Conservation (phyloP, 2,888 invertebrate genomes). For the Campoplex capitator region DNA sequence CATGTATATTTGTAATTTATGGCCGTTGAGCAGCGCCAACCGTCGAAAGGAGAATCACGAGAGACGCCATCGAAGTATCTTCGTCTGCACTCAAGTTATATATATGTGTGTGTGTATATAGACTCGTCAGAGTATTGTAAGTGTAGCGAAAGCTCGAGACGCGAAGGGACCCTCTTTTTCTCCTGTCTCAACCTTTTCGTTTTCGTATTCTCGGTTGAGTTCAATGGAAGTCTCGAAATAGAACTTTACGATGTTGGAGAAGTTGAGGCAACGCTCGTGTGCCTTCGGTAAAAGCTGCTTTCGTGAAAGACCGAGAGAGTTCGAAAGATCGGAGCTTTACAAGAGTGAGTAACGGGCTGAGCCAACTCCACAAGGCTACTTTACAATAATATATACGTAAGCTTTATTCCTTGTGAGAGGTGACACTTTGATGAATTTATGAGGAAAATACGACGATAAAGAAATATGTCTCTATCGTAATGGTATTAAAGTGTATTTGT, state of each 20-base stretch:
- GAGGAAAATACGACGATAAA: constrained; percentile 8
- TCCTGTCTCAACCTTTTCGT: constrained; percentile 20
- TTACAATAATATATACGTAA: constrained; percentile 39
- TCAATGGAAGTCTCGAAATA: constrained; percentile 71
- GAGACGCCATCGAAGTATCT: constrained; percentile 32
- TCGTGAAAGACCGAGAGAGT: constrained; percentile 14
- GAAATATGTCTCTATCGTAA: constrained; percentile 2
- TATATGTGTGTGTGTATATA: not conserved
- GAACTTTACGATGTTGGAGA: constrained; percentile 69
- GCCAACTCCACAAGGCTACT: constrained; percentile 43
- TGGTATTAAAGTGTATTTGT: not conserved
- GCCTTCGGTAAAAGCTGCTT: constrained; percentile 52
- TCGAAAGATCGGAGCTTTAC: constrained; percentile 14
- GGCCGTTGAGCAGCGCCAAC: constrained; percentile 21
- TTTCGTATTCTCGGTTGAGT: constrained; percentile 56
- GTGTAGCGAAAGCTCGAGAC: constrained; percentile 13
- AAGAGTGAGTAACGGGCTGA: constrained; percentile 44
- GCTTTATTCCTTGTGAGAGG: constrained; percentile 28
- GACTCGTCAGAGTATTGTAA: not conserved
- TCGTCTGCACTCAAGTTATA: not conserved
- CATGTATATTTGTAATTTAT: constrained; percentile 43
- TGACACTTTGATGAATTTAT: constrained; percentile 16
- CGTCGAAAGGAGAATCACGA: constrained; percentile 39
- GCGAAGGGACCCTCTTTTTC: constrained; percentile 8
- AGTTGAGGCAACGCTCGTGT: constrained; percentile 55